phyloP scores from a whole-genome alignment of 2,888 invertebrate species.

The Abscondita cerata region DNA sequence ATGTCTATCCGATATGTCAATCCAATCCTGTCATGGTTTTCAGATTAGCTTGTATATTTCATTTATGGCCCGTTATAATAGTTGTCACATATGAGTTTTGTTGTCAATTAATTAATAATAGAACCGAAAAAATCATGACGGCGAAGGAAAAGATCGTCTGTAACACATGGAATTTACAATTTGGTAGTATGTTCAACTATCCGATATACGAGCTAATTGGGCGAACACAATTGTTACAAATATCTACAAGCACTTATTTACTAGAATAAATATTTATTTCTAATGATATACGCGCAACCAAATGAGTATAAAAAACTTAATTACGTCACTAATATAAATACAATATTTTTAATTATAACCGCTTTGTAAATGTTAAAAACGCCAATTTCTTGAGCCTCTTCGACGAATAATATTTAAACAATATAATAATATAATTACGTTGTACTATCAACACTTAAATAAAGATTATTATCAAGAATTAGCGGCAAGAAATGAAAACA shows the following conservation, averaged over 20 bases:
- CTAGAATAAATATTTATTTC: slow-evolving; percentile 6
- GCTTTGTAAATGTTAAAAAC: background rate
- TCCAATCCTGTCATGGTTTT: slow-evolving; percentile 36
- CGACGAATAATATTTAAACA: background rate
- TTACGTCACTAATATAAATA: background rate
- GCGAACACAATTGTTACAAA: too few species aligned
- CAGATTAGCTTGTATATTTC: slow-evolving; percentile 39
- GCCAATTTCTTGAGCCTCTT: background rate
- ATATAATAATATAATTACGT: slow-evolving; percentile 5
- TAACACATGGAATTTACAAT: background rate
- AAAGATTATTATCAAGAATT: slow-evolving; percentile 3
- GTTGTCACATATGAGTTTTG: slow-evolving; percentile 41
- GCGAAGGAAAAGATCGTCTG: too few species aligned
- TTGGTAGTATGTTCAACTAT: too few species aligned
- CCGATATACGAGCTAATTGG: too few species aligned
- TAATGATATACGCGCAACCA: background rate
- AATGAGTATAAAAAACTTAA: background rate
- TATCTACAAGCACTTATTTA: background rate
- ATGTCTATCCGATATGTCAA: slow-evolving; percentile 38
- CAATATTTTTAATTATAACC: too few species aligned
- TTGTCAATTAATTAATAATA: slow-evolving; percentile 44
- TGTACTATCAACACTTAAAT: slow-evolving; percentile 2
- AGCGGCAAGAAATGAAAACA: slow-evolving; percentile 25
- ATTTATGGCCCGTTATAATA: slow-evolving; percentile 38
- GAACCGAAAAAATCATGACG: slow-evolving; percentile 4